phyloP scores from a whole-genome alignment of 2,888 invertebrate species.

The Ectemnius continuus region DNA sequence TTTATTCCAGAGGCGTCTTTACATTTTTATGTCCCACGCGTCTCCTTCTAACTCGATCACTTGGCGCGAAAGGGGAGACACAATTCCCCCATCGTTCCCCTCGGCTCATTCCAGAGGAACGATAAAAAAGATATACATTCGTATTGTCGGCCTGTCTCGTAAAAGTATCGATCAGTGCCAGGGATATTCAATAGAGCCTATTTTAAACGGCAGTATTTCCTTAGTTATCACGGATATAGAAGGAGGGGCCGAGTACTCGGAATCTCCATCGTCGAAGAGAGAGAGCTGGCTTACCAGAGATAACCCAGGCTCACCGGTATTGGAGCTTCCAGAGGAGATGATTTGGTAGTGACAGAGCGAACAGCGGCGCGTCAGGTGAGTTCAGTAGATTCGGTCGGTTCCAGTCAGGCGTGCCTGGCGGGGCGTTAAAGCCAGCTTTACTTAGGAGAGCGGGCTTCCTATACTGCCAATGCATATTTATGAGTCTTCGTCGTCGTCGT shows the following conservation, averaged over 20 bases:
- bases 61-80: background rate
- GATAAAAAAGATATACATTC: no score
- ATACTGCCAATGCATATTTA: constrained; percentile 65
- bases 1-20: constrained; percentile 34
- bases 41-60: constrained; percentile 4
- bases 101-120: no score
- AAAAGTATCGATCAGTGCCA: background rate
- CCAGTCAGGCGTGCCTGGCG: constrained; percentile 31
- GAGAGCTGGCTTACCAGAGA: no score
- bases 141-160: background rate
- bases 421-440: constrained; percentile 54
- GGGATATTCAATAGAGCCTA: background rate
- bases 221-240: background rate
- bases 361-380: constrained; percentile 9
- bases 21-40: constrained; percentile 32
- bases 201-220: constrained; percentile 6
- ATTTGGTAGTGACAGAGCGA: background rate
- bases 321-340: constrained; percentile 6
- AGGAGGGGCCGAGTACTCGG: no score
- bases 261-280: no score
- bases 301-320: background rate
- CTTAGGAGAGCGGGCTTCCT: constrained; percentile 51
- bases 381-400: constrained; percentile 38
- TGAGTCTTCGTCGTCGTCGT: constrained; percentile 51
- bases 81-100: no score